Evolutionary conservation across 2,888 invertebrate species (phyloP), one percentile per base, ranked within the genome.

Genomic region (Anthophora plumipes): DNA sequence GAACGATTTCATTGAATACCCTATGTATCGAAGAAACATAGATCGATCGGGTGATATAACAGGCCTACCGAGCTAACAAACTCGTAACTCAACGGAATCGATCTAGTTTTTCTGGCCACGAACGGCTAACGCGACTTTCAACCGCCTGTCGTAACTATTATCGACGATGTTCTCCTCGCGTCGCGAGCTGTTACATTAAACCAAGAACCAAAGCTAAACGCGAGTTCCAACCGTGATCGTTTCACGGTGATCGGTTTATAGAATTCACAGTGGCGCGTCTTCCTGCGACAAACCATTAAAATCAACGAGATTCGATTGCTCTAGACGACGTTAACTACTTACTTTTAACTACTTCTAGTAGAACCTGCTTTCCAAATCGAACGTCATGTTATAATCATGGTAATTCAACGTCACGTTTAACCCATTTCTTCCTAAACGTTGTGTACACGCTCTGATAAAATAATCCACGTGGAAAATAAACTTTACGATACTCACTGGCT

Each of bases 31-130:
- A 22, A 37, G 22, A 11, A 20, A 12, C 8, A 31, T 22, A 52
- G 61, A 67, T 68, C 31, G 50, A 59, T 50, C 59, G 17, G 17
- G 6, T 22, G 37, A 61, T 54, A 61, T 55, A 70, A 37, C 55
- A 22, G 39, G 39, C 61, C 12, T n/a, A 14, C 54, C 37, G 14
- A n/a, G 37, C 61, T 54, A 54, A 63, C 55, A 20, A 20, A 57
- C 61, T 68, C 71, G 68, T 83, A 79, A 79, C 68, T 67, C 41
- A 69, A 66, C 72, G 83, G 75, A 83, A 83, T 86, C 80, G 77
- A 71, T 74, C 67, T 72, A 55, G 61, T 78, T 68, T 74, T 85
- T 84, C 69, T 55, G 37, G 22, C 68, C 55, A 50, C 55, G 43
- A 31, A 55, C 68, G 48, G 46, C 60, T 60, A 75, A 68, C 68